Base-by-base conservation (phyloP, 2,888 invertebrate genomes). In the Dasysyrphus albostriatus region DNA sequence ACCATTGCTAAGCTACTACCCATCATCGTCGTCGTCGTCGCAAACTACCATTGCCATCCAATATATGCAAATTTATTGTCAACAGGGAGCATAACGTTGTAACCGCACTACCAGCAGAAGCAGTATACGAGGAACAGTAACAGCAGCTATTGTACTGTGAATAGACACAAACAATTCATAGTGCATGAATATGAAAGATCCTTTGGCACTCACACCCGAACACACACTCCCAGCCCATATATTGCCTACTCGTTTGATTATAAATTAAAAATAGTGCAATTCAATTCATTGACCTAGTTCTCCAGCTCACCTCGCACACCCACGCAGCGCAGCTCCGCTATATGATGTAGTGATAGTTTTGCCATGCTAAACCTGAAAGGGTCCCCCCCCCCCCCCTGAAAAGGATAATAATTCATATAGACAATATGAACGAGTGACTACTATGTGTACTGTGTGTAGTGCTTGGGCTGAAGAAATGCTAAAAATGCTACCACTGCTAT, bases 231-330 rank as follows among this genome's bases (percentile, higher is more conserved):
- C 74, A 61, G 65, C 73, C 69, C 74, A 70, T 54, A 82, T 63
- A 82, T 83, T 74, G 78, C 83, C 87, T 75, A 83, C 83, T 79
- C 75, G 73, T 74, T 83, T 75, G 80, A 76, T 83, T 83, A 88
- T 88, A 88, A 88, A 83, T 88, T 88, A 80, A 83, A 88, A 88
- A 88, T 88, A 88, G 83, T 88, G 88, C 88, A 88, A 88, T 88
- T 88, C 88, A 83, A 88, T 88, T 88, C 88, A 88, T 83, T 88
- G 88, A 83, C 88, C 88, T 73, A 88, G 79, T 83, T 88, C 65
- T 16, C 32, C 77, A 54, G 42, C 42, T 65, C 47, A 3, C 49
- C 44, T 9, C 61, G 14, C 9, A n/a, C 63, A 37, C 63, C 49
- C 70, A 51, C 49, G 16, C 63, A n/a, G 6, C 51, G n/a, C 58